Conservation (phyloP, 1,140 invertebrate genomes). For the Dryas iulia region DNA sequence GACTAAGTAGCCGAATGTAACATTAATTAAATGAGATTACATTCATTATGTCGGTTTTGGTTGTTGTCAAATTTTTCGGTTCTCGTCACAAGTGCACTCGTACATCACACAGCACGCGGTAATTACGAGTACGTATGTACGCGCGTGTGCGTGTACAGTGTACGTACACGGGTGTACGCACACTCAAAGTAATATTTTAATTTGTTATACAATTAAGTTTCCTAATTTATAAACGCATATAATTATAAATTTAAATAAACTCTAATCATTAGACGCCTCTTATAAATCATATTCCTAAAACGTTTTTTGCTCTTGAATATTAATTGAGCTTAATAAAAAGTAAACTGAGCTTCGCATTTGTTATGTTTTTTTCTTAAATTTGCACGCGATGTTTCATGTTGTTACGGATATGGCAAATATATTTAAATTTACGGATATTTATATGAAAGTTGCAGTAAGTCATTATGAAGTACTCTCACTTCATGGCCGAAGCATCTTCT, state of each 20-base stretch:
- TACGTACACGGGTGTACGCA: neutral
- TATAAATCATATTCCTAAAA: neutral
- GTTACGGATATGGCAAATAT: neutral
- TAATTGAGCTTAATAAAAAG: neutral
- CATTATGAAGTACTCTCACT: too few relatives aligned
- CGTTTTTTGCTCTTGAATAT: neutral
- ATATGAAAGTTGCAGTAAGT: too few relatives aligned
- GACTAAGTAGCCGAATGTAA: conserved; percentile 22
- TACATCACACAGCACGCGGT: neutral
- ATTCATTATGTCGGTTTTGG: conserved; percentile 16
- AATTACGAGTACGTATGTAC: neutral
- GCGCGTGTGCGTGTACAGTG: neutral
- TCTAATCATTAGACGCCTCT: neutral
- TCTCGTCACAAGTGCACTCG: neutral
- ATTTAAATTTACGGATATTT: too few relatives aligned
- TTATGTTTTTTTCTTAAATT: neutral
- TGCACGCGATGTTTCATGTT: neutral
- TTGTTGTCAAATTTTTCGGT: conserved; percentile 32
- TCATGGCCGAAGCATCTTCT: too few relatives aligned
- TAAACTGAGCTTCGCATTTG: neutral
- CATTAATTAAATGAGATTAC: conserved; percentile 30
- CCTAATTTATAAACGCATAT: neutral
- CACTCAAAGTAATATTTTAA: neutral
- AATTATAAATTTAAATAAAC: conserved; percentile 1
- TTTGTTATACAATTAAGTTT: conserved; percentile 1